Percentiles rank a stretch among this genome's conserved stretches.
These are phyloP conservation scores for Enteromius afrohamiltoni DNA, from an alignment of 2,797 vertebrate species.

Conservation along the genomic window DNA sequence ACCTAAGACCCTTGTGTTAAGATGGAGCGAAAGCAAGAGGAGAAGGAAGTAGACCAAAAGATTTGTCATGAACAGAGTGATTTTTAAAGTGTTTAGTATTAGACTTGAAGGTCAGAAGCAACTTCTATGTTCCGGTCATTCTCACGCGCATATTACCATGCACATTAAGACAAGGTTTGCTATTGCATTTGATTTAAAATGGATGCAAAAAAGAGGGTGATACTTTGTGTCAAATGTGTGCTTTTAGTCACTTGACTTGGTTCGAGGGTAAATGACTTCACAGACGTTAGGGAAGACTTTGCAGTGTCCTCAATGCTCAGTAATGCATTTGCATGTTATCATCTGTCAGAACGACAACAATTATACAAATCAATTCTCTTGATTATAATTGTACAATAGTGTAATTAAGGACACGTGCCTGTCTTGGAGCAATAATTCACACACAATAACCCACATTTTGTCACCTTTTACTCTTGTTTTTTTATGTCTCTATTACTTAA, in stretches of 20 bases:
- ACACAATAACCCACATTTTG: neutral
- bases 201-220: neutral
- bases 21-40: neutral
- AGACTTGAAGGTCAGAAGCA: neutral
- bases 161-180: neutral
- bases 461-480: neutral
- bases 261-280: neutral
- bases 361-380: neutral
- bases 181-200: neutral
- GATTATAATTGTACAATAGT: neutral
- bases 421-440: neutral
- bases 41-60: neutral
- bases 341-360: neutral
- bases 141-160: neutral
- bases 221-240: neutral
- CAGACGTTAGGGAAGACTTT: neutral
- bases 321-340: neutral
- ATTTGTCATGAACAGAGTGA: slow-evolving; percentile 6
- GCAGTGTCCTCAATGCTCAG: neutral
- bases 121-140: slow-evolving; percentile 4
- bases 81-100: neutral
- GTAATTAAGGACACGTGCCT: too few relatives aligned
- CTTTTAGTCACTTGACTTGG: neutral
- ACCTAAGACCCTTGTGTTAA: neutral
- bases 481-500: neutral